Evolutionary conservation across 2,797 vertebrate species (phyloP), one percentile per base, ranked within the genome.

Genomic region (Dipus sagitta): DNA sequence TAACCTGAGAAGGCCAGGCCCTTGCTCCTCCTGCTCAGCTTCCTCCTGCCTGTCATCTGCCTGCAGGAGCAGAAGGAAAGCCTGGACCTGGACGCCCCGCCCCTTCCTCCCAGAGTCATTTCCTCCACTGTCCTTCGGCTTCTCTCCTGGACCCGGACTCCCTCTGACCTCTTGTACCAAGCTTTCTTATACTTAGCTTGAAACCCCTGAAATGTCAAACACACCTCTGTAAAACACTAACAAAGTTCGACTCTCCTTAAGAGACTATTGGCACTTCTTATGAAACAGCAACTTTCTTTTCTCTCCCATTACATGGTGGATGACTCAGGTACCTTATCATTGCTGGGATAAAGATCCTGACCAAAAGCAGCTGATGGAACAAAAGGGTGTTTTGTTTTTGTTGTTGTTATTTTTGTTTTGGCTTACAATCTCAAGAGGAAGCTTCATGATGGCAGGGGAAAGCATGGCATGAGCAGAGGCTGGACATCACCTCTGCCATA

Each of bases 61-160:
- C 47, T 3, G 4, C 13, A 34, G 74, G 24, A 75, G 13, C 47
- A 15, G 32, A 18, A 18, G 15, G n/a, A 10, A 20, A 6, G n/a
- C 6, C 1, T 0, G 0, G 34, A 74, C 21, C 28, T 1, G 71
- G 67, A 10, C 26, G 23, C 42, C 12, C 28, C 2, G 4, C 15
- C 24, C 20, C 13, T 1, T 4, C 6, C 14, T 54, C 32, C 26
- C 65, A 4, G 52, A 34, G 0, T 5, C 58, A 14, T 30, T 0
- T 77, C 42, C 21, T 6, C 20, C 32, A 5, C 58, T 13, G 2
- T 1, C 14, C 18, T 11, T 60, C 24, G 28, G 6, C 18, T 26
- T 32, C 54, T 11, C 38, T 47, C 15, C 26, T 9, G 52, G 38
- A n/a, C 18, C 34, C 23, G 80, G 26, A 6, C 17, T n/a, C 32